phyloP scores from a whole-genome alignment of 2,797 vertebrate species.

The Enteromius mattozi region DNA sequence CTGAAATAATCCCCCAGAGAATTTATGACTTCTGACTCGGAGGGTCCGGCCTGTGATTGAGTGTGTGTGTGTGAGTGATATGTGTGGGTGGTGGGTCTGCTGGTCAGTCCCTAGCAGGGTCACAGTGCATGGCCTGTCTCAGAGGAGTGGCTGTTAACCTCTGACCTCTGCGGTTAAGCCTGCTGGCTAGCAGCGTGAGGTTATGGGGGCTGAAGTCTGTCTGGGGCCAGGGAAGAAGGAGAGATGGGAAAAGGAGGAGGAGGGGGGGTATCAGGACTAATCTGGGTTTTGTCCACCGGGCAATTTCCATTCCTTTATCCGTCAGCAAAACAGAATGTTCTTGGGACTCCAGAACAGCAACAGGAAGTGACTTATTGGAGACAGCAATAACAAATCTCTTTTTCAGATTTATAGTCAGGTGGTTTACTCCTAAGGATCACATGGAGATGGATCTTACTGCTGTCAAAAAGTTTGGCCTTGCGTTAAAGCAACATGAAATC shows the following conservation, averaged over 20 bases:
- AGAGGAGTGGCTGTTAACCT: conserved; percentile 81
- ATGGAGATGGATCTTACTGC: conserved; percentile 26
- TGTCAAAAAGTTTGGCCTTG: conserved; percentile 25
- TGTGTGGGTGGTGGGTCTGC: conserved; percentile 60
- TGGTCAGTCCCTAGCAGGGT: conserved; percentile 71
- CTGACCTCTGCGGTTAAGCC: conserved; percentile 76
- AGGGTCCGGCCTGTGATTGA: conserved; percentile 57
- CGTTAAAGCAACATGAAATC: background rate
- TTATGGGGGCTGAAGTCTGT: conserved; percentile 55
- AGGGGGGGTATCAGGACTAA: conserved; percentile 72
- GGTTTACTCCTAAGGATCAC: conserved; percentile 7
- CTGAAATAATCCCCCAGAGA: conserved; percentile 68
- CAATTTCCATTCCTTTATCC: conserved; percentile 70
- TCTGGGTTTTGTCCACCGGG: conserved; percentile 79
- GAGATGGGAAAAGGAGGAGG: conserved; percentile 59
- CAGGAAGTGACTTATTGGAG: conserved; percentile 55
- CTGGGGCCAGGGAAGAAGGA: conserved; percentile 71
- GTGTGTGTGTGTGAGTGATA: conserved; percentile 61
- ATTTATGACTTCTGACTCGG: conserved; percentile 67
- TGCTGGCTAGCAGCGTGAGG: conserved; percentile 71
- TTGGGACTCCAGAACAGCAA: conserved; percentile 45
- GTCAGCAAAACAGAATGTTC: conserved; percentile 44
- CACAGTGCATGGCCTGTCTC: conserved; percentile 81
- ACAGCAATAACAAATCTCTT: conserved; percentile 28
- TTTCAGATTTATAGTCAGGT: conserved; percentile 45